Base-by-base conservation (phyloP, 2,888 invertebrate species). In the Andrena chrysosceles region DNA sequence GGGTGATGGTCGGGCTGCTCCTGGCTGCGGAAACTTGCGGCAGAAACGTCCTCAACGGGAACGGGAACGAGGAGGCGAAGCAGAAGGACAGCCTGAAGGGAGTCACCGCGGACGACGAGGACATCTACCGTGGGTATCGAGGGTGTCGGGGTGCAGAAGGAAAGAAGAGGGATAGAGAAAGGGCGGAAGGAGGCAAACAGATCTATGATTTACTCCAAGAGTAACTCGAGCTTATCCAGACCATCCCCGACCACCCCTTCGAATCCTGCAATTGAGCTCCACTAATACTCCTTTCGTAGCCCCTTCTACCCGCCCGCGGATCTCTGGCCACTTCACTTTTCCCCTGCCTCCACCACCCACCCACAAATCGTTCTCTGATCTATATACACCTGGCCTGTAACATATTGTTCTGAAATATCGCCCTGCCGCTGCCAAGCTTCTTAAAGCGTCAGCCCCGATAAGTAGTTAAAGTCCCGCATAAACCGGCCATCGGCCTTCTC, bases 1-100 rank as follows among this genome's bases (percentile, higher is more conserved):
- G 93, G 94, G 91, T 93, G 91, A 93, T 94, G 94, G 93, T 93
- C 89, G 94, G 94, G 91, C 92, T 94, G 91, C 93, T 93, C 91
- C 91, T 93, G 91, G 93, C 93, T 94, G 92, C 93, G 93, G 93
- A 94, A 92, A 93, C 93, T 90, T 93, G 93, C 92, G 93, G 93
- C 91, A 92, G 92, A 91, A 92, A 93, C 90, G 91, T 92, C 90
- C 90, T 90, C 85, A 93, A 92, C 91, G 93, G 91, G 90, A 91
- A 91, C 88, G 91, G 90, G 82, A 91, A 91, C 86, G 92, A 93
- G 84, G 92, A 93, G 84, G 84, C 90, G 89, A 92, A 90, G 89
- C 92, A 90, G 83, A 91, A 89, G 88, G 91, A 87, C 87, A 87
- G 89, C 60, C 85, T 91, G 86, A 93, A 92, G 87, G 89, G 90